phyloP scores from a whole-genome alignment of 2,113 vertebrate genomes.

The Pachypanchax playfairii region DNA sequence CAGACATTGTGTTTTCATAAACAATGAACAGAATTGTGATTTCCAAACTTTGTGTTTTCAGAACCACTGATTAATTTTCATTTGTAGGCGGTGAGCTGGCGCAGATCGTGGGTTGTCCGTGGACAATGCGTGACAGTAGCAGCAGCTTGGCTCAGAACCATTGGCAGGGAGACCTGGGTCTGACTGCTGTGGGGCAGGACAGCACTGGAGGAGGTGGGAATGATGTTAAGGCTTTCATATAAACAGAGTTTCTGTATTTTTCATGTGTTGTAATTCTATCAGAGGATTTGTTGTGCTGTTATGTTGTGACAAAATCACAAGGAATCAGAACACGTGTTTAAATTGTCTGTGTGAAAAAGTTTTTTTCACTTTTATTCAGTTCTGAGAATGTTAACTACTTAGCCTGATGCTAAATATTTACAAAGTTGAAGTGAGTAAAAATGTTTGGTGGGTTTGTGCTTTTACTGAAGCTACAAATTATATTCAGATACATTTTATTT shows the following conservation, averaged over 20 bases:
- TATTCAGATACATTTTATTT: too few species aligned
- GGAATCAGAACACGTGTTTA: too few species aligned
- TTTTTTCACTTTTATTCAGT: too few species aligned
- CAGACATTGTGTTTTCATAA: neutral
- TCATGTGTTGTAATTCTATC: neutral
- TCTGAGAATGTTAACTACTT: too few species aligned
- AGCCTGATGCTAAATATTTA: too few species aligned
- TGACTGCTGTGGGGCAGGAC: conserved; percentile 78
- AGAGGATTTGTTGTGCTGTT: too few species aligned
- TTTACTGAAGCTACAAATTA: too few species aligned
- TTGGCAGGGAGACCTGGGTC: conserved; percentile 83
- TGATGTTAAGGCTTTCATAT: too few species aligned
- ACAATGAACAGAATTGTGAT: neutral
- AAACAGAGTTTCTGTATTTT: neutral
- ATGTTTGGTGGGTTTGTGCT: too few species aligned
- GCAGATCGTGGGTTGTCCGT: conserved; percentile 82
- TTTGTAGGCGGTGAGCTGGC: conserved; percentile 80
- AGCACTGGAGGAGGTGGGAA: conserved; percentile 68
- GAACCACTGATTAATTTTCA: neutral
- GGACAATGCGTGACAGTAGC: conserved; percentile 85
- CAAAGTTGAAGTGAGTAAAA: too few species aligned
- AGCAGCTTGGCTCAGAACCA: conserved; percentile 82
- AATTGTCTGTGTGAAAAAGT: too few species aligned
- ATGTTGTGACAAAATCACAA: too few species aligned
- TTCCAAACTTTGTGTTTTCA: neutral